phyloP scores from a whole-genome alignment of 2,113 vertebrate species.

The Geococcyx californianus region DNA sequence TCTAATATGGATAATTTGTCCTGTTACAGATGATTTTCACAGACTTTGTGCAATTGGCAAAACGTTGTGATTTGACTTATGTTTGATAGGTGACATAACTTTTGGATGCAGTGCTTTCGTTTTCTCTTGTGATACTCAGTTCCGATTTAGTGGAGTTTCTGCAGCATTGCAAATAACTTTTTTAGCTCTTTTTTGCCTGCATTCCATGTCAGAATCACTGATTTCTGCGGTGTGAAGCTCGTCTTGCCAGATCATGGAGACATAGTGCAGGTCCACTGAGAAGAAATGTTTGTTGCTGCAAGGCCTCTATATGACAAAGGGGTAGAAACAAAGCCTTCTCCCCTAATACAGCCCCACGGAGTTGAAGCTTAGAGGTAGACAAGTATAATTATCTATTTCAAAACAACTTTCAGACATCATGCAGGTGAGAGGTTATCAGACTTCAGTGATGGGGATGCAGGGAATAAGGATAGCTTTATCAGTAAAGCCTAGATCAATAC shows the following conservation, averaged over 20 bases:
- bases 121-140: neutral
- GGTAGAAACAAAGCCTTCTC: neutral
- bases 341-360: neutral
- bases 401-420: neutral
- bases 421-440: neutral
- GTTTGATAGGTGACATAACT: neutral
- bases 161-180: neutral
- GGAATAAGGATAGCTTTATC: neutral
- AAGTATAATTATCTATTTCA: neutral
- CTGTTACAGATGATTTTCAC: neutral
- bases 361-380: neutral
- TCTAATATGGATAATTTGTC: neutral
- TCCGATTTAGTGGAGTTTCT: neutral
- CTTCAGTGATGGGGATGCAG: neutral
- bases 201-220: too few species aligned
- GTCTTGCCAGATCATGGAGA: neutral
- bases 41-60: neutral
- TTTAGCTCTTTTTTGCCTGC: neutral
- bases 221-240: neutral
- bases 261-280: fast-evolving
- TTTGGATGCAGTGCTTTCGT: neutral
- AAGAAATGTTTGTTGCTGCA: neutral
- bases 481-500: neutral
- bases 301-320: neutral
- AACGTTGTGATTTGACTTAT: neutral